These are phyloP conservation scores for Trissolcus basalis DNA, from an alignment of 1,140 invertebrate genomes.

Conservation along the genomic window DNA sequence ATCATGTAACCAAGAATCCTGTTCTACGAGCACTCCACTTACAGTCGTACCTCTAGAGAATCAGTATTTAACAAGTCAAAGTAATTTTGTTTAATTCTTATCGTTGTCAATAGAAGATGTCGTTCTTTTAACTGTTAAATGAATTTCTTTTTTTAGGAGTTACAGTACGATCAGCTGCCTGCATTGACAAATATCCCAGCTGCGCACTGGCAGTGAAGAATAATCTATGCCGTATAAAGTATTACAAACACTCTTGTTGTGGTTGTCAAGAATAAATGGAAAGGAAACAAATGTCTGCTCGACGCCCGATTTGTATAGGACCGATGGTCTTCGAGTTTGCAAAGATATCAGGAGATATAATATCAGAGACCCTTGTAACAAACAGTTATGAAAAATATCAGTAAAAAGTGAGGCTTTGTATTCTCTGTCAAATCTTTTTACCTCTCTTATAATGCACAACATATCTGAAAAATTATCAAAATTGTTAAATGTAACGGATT, in stretches of 20 bases:
- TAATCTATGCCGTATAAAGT: conserved; percentile 87
- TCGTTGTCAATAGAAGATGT: no score
- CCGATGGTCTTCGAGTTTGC: no score
- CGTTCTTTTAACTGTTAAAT: no score
- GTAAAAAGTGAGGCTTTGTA: no score
- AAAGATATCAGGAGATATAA: no score
- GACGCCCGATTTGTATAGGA: not conserved
- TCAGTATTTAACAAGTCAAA: conserved; percentile 35
- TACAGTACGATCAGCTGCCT: conserved; percentile 69
- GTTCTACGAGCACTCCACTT: conserved; percentile 52
- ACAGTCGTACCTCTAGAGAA: conserved; percentile 60
- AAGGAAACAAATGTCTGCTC: conserved; percentile 5
- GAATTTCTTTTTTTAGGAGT: conserved; percentile 60
- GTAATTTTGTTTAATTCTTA: conserved; percentile 16
- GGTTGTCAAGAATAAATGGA: conserved; percentile 69
- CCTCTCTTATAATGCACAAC: no score
- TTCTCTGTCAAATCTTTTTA: no score
- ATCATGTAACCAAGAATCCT: conserved; percentile 62
- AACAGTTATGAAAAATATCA: no score
- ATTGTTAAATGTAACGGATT: no score
- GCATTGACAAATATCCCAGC: conserved; percentile 85
- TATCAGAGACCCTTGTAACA: no score
- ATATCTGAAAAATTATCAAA: no score
- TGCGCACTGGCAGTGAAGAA: conserved; percentile 87
- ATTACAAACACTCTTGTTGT: conserved; percentile 89